Base-by-base conservation (phyloP, 2,888 invertebrate genomes). In the Cetonia aurata region DNA sequence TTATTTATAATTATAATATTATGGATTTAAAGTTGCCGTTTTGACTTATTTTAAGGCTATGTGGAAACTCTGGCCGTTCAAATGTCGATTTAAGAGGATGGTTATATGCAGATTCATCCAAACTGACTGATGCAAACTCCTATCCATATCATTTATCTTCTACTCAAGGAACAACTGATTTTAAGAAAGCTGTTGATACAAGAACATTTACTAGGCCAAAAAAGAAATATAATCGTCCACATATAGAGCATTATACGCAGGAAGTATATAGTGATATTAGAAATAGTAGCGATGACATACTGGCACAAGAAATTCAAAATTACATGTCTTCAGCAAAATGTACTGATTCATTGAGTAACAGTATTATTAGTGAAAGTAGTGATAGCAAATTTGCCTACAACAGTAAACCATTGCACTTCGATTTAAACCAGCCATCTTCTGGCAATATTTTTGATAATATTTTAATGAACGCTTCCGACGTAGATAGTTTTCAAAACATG, bases 181-280 rank as follows among this genome's bases (percentile, higher is more conserved):
- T 33, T 17, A 87, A 85, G 74, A 87, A 86, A 79, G 86, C 86
- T 72, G 89, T 92, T 77, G 91, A 92, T 80, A 89, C 91, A 0
- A 86, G 92, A 77, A 92, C 92, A 9, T 92, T 89, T 81, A 91
- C 91, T 65, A 87, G 89, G 76, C 90, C 91, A 19, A 92, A 92
- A 80, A 90, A 89, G 79, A 86, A 88, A 69, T 82, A 84, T 10
- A 85, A 82, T 41, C 86, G 91, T 70, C 88, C 89, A 42, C 89
- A 88, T 78, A 88, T 91, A 73, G 90, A 91, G 72, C 86, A 80
- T 67, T 83, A 79, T 70, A 80, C 81, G 70, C 78, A 72, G 44
- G 69, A 70, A 65, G 41, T 65, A n/a, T 55, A 50, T 56, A 71
- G 69, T 33, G 25, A 50, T n/a, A 52, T n/a, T 6, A 67, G 67